phyloP scores from a whole-genome alignment of 2,113 vertebrate species.

The Pangasianodon hypophthalmus region DNA sequence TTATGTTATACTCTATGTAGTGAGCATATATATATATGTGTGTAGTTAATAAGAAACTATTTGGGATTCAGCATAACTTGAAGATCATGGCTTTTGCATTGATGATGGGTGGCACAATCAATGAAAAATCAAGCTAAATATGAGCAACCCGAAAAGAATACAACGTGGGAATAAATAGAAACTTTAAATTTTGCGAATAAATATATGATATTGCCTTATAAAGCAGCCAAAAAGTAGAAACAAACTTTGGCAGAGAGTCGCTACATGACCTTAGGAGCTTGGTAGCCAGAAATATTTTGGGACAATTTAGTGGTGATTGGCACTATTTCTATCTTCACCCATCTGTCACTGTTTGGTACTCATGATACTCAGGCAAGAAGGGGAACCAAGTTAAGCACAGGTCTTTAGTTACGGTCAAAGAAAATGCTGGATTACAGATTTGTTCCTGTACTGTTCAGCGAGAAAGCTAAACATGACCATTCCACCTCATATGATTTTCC shows the following conservation, averaged over 20 bases:
- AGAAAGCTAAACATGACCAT: not conserved
- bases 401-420: not conserved
- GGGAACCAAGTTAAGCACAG: not conserved
- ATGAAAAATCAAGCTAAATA: not conserved
- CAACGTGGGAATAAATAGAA: not conserved
- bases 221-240: not conserved
- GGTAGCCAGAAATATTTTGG: not conserved
- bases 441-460: not conserved
- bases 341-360: not conserved
- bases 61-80: not conserved
- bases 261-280: not conserved
- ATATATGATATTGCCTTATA: not conserved
- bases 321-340: not conserved
- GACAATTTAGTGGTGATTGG: not conserved
- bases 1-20: not conserved
- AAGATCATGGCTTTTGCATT: not conserved
- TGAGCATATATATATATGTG: not conserved
- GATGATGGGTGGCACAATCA: not conserved
- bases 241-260: not conserved
- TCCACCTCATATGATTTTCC: not conserved
- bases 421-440: too few relatives aligned
- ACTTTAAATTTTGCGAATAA: not conserved
- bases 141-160: not conserved
- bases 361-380: not conserved
- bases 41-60: not conserved